Evolutionary conservation across 2,113 vertebrate species (phyloP), one percentile per base, ranked within the genome.

Genomic region (Sphaerodactylus townsendi): DNA sequence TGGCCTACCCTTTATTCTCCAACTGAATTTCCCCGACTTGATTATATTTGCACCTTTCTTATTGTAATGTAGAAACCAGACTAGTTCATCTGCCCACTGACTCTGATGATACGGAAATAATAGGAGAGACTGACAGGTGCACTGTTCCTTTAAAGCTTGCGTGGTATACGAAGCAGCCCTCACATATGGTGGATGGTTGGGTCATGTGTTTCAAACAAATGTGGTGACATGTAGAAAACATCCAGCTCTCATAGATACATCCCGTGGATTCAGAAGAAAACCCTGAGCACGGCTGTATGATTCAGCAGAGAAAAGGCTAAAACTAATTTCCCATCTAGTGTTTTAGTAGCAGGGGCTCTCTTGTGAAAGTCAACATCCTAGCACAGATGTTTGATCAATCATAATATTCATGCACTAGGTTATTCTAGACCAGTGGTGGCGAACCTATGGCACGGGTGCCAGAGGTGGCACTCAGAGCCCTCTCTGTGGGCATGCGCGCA

Each of bases 161-260:
- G n/a, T 9, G 0, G 64, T 0, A 0, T 81, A n/a, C n/a, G 21
- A 3, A 2, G 7, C 0, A 0, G 1, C 0, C 1, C 1, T 65
- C 8, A 0, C 83, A 41, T 0, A 10, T 80, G 82, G 44, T 14
- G 2, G 39, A 35, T 80, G 72, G 81, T 62, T 85, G 62, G 62
- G 13, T 37, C 82, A 37, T 74, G 35, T 17, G 76, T 68, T 77
- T 39, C 56, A 39, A 76, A 77, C 35, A 62, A 77, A 62, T 39
- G 35, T 62, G 53, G n/a, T 35, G 73, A 76, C 48, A 39, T 50
- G 14, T 62, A 48, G 53, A 48, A 79, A 72, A 85, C 66, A 78
- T 72, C 48, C 68, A 77, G 78, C 53, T 39, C 72, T 64, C 75
- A 71, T 85, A 62, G 69, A 72, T 21, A 13, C 33, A 28, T 2